Evolutionary conservation across 2,797 vertebrate species (phyloP).

Genomic region (Pteropus rufus): DNA sequence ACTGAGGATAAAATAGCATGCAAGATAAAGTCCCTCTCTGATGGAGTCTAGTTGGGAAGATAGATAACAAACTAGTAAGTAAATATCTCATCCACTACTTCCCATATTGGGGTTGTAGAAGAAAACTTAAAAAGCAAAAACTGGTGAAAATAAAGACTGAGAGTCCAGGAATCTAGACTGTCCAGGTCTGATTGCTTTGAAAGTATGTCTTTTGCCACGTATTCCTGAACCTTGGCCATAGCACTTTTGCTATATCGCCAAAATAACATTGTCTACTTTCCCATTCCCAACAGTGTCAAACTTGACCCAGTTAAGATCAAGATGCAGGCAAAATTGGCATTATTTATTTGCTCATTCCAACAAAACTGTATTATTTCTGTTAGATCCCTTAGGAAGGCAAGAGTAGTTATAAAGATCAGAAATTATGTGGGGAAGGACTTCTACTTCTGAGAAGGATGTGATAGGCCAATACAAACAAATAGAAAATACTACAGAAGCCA

Average conservation of each 20-base stretch:
- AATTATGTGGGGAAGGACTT: neutral
- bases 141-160: neutral
- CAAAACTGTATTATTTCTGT: neutral
- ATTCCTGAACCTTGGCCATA: neutral
- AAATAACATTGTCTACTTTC: neutral
- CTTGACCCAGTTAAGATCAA: neutral
- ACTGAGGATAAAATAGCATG: neutral
- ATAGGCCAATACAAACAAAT: neutral
- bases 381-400: neutral
- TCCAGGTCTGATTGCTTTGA: neutral
- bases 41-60: neutral
- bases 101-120: neutral
- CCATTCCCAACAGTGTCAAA: neutral
- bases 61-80: neutral
- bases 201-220: neutral
- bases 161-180: neutral
- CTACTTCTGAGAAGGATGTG: neutral
- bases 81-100: neutral
- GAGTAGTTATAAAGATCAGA: neutral
- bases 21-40: neutral
- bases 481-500: constrained; percentile 18
- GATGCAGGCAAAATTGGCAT: neutral
- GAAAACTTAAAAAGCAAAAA: neutral
- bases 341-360: neutral
- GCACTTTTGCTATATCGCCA: neutral